Evolutionary conservation across 2,113 vertebrate genomes (phyloP).

Genomic region (Chaetodon auriga): DNA sequence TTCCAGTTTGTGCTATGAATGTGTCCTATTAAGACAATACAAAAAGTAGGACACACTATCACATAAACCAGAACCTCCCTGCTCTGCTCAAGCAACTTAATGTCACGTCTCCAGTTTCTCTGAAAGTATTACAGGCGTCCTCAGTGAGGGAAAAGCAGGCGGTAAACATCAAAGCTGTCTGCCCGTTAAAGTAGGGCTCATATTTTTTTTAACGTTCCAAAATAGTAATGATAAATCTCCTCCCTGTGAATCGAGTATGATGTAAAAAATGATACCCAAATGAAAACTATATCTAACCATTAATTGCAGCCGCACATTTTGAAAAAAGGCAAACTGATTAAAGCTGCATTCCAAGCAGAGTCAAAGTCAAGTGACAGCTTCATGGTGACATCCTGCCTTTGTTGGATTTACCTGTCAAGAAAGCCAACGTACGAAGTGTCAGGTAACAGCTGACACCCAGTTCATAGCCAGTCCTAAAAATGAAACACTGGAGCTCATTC

Average conservation of each 20-base stretch:
- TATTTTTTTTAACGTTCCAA: background rate
- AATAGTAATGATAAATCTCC: background rate
- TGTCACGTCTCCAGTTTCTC: slow-evolving; percentile 48
- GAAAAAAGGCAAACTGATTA: background rate
- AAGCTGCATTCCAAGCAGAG: background rate
- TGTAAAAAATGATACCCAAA: background rate
- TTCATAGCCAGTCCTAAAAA: background rate
- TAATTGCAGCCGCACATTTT: background rate
- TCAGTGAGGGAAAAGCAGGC: slow-evolving; percentile 31
- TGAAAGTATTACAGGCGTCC: slow-evolving; percentile 40
- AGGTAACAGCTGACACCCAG: background rate
- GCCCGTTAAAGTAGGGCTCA: slow-evolving; percentile 16
- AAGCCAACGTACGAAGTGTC: slow-evolving; percentile 1
- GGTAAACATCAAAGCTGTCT: slow-evolving; percentile 41
- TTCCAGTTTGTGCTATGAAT: slow-evolving; percentile 48
- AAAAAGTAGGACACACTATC: slow-evolving; percentile 48
- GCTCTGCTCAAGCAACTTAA: slow-evolving; percentile 34
- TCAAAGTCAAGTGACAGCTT: background rate
- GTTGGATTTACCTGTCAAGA: slow-evolving; percentile 2
- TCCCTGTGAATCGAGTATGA: background rate
- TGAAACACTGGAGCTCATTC: background rate
- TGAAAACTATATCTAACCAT: background rate
- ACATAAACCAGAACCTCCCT: slow-evolving; percentile 46
- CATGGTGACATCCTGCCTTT: background rate
- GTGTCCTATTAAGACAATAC: slow-evolving; percentile 55